Evolutionary conservation across 2,888 invertebrate genomes (phyloP).

Genomic region (Idaea straminata): DNA sequence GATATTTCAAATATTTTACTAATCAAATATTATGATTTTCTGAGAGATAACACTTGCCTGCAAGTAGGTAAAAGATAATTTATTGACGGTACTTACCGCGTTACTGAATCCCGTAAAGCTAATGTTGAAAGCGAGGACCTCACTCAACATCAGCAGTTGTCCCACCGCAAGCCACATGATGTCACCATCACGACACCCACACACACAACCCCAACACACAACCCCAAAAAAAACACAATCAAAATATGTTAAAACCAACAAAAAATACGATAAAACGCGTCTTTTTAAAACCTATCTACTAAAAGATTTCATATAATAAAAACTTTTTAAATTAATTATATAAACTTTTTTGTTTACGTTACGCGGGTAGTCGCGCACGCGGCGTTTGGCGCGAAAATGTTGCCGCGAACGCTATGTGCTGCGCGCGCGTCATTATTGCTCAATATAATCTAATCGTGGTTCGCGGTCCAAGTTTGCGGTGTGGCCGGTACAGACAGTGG

Average conservation of each 20-base stretch:
- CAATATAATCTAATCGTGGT: slow-evolving; percentile 50
- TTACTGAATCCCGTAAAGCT: slow-evolving; percentile 49
- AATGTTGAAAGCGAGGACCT: slow-evolving; percentile 53
- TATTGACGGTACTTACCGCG: slow-evolving; percentile 50
- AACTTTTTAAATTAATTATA: not conserved
- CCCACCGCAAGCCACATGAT: slow-evolving; percentile 64
- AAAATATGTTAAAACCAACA: not conserved
- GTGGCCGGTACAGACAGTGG: slow-evolving; percentile 24
- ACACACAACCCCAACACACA: slow-evolving; percentile 4
- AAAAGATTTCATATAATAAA: not conserved
- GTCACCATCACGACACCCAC: slow-evolving; percentile 40
- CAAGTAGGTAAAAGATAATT: not conserved
- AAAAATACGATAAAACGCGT: not conserved
- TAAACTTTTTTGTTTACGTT: slow-evolving; percentile 35
- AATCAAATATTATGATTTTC: no score
- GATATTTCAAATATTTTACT: no score
- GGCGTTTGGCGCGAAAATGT: slow-evolving; percentile 73
- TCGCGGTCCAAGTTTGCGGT: slow-evolving; percentile 41
- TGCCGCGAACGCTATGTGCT: slow-evolving; percentile 40
- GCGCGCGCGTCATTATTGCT: slow-evolving; percentile 62
- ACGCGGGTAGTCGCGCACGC: slow-evolving; percentile 53
- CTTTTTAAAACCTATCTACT: not conserved
- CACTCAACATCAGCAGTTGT: slow-evolving; percentile 59
- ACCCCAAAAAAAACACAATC: not conserved
- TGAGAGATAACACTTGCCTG: no score